Evolutionary conservation across 2,113 vertebrate species (phyloP).

Genomic region (Talpa occidentalis): DNA sequence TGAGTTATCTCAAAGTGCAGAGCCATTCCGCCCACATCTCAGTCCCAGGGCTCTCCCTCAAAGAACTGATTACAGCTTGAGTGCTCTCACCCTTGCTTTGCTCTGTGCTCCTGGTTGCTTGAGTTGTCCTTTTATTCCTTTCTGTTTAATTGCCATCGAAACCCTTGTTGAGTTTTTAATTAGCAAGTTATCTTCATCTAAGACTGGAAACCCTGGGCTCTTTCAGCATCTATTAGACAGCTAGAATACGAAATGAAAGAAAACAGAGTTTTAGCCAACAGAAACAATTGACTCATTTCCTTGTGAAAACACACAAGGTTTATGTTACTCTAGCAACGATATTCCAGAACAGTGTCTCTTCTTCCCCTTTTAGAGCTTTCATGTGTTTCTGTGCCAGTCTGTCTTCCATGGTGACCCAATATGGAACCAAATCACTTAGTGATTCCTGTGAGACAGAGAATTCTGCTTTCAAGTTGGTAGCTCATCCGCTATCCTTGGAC

Average conservation of each 20-base stretch:
- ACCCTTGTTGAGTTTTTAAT: slow-evolving; percentile 85
- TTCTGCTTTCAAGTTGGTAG: slow-evolving; percentile 80
- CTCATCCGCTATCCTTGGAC: slow-evolving; percentile 69
- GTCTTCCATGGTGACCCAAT: slow-evolving; percentile 86
- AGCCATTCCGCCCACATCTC: not conserved
- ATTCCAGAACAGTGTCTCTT: slow-evolving; percentile 86
- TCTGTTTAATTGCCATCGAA: slow-evolving; percentile 79
- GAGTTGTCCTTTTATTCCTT: slow-evolving; percentile 76
- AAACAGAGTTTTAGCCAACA: slow-evolving; percentile 89
- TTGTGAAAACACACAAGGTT: slow-evolving; percentile 90
- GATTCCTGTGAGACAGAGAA: slow-evolving; percentile 82
- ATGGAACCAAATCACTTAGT: slow-evolving; percentile 85
- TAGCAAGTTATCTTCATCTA: slow-evolving; percentile 84
- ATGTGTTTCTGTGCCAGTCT: slow-evolving; percentile 86
- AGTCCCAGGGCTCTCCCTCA: not conserved
- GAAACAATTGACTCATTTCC: slow-evolving; percentile 93
- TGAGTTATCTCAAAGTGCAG: not conserved
- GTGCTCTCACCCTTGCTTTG: slow-evolving; percentile 2
- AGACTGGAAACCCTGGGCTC: slow-evolving; percentile 83
- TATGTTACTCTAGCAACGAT: slow-evolving; percentile 89
- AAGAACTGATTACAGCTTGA: slow-evolving; percentile 40
- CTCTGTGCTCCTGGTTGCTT: slow-evolving; percentile 43
- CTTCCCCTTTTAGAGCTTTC: slow-evolving; percentile 83
- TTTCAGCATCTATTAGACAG: slow-evolving; percentile 88
- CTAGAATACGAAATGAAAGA: slow-evolving; percentile 92